Conservation (phyloP, 2,888 invertebrate genomes). For the Rotaria macrura region DNA sequence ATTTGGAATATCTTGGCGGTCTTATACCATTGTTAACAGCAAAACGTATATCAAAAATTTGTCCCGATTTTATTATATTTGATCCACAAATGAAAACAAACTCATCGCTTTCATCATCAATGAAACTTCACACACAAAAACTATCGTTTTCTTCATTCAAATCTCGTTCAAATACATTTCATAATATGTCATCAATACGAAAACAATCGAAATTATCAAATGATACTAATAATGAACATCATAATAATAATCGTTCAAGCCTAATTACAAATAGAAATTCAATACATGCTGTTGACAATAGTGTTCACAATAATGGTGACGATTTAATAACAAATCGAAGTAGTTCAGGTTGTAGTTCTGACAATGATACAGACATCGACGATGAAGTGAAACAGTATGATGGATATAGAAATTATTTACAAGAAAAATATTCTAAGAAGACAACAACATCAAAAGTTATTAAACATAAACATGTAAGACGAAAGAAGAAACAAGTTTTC, state of each 20-base stretch:
- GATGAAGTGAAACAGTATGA: background rate
- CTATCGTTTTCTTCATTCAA: background rate
- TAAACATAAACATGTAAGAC: conserved; percentile 16
- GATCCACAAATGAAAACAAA: conserved; percentile 50
- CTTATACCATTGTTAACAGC: conserved; percentile 88
- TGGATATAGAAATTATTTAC: background rate
- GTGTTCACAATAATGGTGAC: background rate
- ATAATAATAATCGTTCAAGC: background rate
- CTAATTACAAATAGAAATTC: background rate
- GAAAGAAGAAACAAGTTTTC: no score
- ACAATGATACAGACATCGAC: background rate
- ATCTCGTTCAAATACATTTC: conserved; percentile 9
- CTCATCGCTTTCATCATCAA: background rate
- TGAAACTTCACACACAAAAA: background rate
- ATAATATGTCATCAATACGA: background rate
- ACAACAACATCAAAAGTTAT: background rate
- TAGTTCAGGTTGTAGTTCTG: conserved; percentile 18
- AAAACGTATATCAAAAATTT: conserved; percentile 82
- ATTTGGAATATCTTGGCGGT: conserved; percentile 87
- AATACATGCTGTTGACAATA: background rate
- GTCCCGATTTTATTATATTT: conserved; percentile 86
- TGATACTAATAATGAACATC: no score
- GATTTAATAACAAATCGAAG: background rate
- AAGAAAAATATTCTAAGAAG: background rate
- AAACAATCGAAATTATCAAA: background rate